A percentile compares a stretch with the other conserved stretches of the same genome.
Conservation (phyloP, 1,140 invertebrate genomes). For the Eumeta japonica region DNA sequence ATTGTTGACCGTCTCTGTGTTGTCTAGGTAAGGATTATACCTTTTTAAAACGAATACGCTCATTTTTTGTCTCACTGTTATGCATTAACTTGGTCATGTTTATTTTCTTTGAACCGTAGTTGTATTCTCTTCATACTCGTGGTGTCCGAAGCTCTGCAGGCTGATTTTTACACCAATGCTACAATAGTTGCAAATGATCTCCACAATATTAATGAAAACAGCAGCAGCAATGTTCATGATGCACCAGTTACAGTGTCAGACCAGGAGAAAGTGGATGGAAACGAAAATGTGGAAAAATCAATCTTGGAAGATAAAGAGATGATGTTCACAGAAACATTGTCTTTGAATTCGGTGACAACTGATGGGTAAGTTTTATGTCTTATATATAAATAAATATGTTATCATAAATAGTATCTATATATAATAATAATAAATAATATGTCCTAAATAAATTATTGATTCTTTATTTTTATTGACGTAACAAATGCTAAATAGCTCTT, state of each 20-base stretch:
- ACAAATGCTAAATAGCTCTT: too few species aligned
- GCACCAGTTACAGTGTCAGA: constrained; percentile 10
- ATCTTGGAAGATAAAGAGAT: constrained; percentile 32
- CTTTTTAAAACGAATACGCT: too few species aligned
- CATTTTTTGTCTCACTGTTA: background rate
- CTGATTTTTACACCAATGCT: constrained; percentile 22
- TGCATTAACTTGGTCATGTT: background rate
- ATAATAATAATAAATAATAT: too few species aligned
- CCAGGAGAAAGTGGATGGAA: constrained; percentile 14
- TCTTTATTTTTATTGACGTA: too few species aligned
- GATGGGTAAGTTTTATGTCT: constrained; percentile 63
- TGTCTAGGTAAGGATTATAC: constrained; percentile 51
- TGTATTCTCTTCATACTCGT: constrained; percentile 47
- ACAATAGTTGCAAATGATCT: constrained; percentile 40
- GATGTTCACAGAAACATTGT: constrained; percentile 50
- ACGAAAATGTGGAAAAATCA: constrained; percentile 14
- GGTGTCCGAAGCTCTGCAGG: constrained; percentile 41
- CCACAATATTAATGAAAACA: constrained; percentile 45
- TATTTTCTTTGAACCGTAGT: constrained; percentile 21
- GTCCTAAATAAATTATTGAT: too few species aligned
- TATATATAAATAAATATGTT: too few species aligned
- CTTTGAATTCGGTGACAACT: constrained; percentile 56
- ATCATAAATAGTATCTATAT: too few species aligned
- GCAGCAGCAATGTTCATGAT: constrained; percentile 12
- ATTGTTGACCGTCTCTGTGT: constrained; percentile 58